phyloP scores from a whole-genome alignment of 30 jellyfish, hydroid and myxozoan species.

The Kudoa iwatai region DNA sequence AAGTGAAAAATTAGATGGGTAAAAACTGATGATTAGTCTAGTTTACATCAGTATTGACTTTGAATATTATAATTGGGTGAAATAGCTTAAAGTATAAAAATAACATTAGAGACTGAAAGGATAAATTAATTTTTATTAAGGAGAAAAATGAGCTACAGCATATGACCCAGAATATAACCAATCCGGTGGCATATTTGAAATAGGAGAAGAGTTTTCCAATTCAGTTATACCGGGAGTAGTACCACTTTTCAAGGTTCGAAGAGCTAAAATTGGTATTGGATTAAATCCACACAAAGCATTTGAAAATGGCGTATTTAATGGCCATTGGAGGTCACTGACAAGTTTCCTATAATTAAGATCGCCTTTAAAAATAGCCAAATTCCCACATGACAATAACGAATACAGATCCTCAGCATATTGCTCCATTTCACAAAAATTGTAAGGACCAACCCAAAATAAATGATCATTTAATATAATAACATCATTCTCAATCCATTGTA shows the following conservation, averaged over 20 bases:
- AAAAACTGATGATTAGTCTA: no score
- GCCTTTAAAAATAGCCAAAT: slow-evolving; percentile 39
- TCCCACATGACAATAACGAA: slow-evolving; percentile 9
- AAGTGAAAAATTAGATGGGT: no score
- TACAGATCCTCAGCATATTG: slow-evolving; percentile 15
- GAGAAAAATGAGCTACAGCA: no score
- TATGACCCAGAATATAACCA: no score
- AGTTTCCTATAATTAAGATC: slow-evolving; percentile 51
- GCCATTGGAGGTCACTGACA: slow-evolving; percentile 56
- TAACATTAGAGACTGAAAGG: no score
- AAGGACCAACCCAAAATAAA: slow-evolving; percentile 32
- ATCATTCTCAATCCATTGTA: slow-evolving; percentile 14
- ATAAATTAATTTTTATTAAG: no score
- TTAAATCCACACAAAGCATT: slow-evolving; percentile 27
- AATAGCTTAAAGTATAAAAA: no score
- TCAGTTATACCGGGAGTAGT: slow-evolving; percentile 23
- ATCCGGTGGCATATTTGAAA: no score
- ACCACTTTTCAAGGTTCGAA: slow-evolving; percentile 53
- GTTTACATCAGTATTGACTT: no score
- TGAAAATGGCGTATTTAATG: slow-evolving; percentile 12
- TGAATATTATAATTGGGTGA: no score
- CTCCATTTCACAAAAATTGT: slow-evolving; percentile 27
- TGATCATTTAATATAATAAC: slow-evolving; percentile 14
- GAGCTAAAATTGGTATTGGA: slow-evolving; percentile 57
- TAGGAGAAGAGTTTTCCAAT: no score